These are phyloP conservation scores for Dascyllus trimaculatus DNA, from an alignment of 2,113 vertebrate species.

Conservation along the genomic window DNA sequence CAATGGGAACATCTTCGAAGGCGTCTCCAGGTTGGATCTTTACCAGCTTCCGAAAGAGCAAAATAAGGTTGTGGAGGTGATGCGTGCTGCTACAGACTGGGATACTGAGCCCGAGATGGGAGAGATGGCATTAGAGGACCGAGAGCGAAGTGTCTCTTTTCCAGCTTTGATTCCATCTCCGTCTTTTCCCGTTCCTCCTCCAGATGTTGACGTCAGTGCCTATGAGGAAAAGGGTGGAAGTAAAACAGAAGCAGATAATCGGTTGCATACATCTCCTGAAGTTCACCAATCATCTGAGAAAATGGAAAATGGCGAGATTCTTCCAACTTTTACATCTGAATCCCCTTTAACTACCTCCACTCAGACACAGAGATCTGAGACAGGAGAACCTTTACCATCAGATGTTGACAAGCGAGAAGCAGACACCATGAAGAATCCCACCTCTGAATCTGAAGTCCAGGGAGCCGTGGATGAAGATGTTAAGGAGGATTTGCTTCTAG, in stretches of 20 bases:
- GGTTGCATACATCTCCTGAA: not conserved
- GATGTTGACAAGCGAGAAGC: constrained; percentile 28
- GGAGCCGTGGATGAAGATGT: constrained; percentile 69
- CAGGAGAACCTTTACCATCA: constrained; percentile 9
- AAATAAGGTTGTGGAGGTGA: constrained; percentile 43
- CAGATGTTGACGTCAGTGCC: constrained; percentile 52
- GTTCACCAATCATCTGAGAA: constrained; percentile 21
- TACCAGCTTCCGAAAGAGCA: constrained; percentile 60
- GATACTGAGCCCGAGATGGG: constrained; percentile 80
- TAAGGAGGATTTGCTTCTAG: constrained; percentile 79
- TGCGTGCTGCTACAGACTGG: constrained; percentile 80
- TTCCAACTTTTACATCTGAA: constrained; percentile 13
- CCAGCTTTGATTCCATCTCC: constrained; percentile 84
- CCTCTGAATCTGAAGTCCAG: constrained; percentile 45
- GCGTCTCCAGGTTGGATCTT: constrained; percentile 63
- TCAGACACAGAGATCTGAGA: constrained; percentile 34
- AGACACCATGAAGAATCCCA: not conserved
- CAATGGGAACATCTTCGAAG: constrained; percentile 78
- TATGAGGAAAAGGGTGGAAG: constrained; percentile 40
- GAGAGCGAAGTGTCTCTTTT: constrained; percentile 79
- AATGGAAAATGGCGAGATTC: not conserved
- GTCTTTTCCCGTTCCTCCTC: constrained; percentile 71
- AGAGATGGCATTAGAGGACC: constrained; percentile 72
- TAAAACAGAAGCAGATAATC: constrained; percentile 5
- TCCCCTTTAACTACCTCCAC: not conserved